Evolutionary conservation across 2,888 invertebrate genomes (phyloP), one percentile per base, ranked within the genome.

Genomic region (Stegophylla sp.): DNA sequence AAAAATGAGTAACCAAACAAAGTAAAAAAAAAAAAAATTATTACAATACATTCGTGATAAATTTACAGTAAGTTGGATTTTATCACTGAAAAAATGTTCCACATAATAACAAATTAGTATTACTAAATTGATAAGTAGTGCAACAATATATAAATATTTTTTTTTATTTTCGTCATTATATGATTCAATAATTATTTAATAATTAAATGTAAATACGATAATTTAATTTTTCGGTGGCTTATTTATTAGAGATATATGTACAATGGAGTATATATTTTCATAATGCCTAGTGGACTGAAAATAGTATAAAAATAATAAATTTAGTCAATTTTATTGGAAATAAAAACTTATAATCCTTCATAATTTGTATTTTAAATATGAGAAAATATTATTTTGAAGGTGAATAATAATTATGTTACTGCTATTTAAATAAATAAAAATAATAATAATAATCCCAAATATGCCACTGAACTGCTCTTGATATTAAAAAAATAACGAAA

Each of bases 1-100:
- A n/a, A 75, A 82, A 53, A 76, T 13, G 59, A 71, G 23, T 61
- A 23, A 69, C 63, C 79, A 71, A 69, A 71, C 61, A 79, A 79
- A 71, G n/a, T 63, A 61, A 69, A 59, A 72, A 79, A 71, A 72
- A 51, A 69, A 61, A 34, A 23, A 26, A 63, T 51, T 23, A 48
- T 71, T 79, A 23, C n/a, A 12, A 41, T 59, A 45, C 59, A 71
- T 13, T 59, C 17, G 28, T 28, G 28, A 77, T 79, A 51, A 69
- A 53, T 69, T 34, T 23, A 17, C 41, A 56, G 28, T 41, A 43
- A 77, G 34, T 73, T 61, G 45, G 26, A 73, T 59, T 59, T 45
- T 41, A 41, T 63, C 34, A 43, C 20, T 43, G 2, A 13, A 43
- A 20, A 64, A 13, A 20, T n/a, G n/a, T n/a, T 56, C 56, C 26